Evolutionary conservation across 2,113 vertebrate genomes (phyloP), one percentile per base, ranked within the genome.

Genomic region (Perca schrenkii): DNA sequence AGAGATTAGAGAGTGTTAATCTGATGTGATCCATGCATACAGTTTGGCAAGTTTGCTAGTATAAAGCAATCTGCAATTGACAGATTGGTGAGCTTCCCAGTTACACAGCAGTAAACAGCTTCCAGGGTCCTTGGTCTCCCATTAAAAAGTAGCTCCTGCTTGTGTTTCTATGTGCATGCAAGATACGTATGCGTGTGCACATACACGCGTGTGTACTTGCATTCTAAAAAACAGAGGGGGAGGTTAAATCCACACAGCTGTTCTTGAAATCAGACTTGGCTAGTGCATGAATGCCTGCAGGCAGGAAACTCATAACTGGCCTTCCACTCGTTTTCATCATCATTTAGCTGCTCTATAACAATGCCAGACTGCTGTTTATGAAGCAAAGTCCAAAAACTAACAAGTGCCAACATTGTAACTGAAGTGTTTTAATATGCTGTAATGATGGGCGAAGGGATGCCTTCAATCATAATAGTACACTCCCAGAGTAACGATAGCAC

Each of bases 201-300:
- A 15, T 28, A 25, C 3, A 25, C 3, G 16, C 31, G 1, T 76
- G 67, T 82, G 80, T 65, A 4, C 19, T 28, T 57, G 53, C 11
- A 49, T 40, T 22, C n/a, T 70, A 25, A 82, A 58, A 58, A 28
- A 12, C 47, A 12, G 49, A 52, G 46, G 6, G 79, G 2, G 81
- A 74, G 74, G 79, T 82, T 88, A 89, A 92, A 91, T 78, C 77
- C 81, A 85, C 86, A 92, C 92, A 94, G 92, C 88, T 94, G 91
- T 87, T 92, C 77, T 80, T 73, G 58, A 82, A 89, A 77, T 88
- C 84, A 79, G 63, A 86, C 80, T 89, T 93, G 91, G 89, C 88
- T 79, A 67, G 34, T 76, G 22, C 70, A 53, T 57, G 84, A 73
- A 88, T 69, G 85, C 80, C 91, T 82, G 85, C 84, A 66, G 90